Evolutionary conservation across 2,888 invertebrate genomes (phyloP).

Genomic region (Brenthis daphne): DNA sequence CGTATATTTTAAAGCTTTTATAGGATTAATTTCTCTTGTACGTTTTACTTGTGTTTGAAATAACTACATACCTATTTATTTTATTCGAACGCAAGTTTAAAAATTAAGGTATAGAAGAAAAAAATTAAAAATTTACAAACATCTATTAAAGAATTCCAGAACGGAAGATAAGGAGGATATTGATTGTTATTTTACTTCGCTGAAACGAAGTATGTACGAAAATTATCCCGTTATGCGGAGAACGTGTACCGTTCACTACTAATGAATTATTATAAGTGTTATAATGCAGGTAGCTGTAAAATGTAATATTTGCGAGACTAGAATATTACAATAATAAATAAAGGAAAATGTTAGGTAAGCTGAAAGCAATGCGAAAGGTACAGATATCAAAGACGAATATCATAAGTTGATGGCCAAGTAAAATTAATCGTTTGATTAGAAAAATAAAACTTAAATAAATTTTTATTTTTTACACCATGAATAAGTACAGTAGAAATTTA

Average conservation of each 20-base stretch:
- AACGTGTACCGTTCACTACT: conserved; percentile 24
- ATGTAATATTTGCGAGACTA: conserved; percentile 3
- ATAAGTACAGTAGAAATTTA: no score
- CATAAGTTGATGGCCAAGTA: no score
- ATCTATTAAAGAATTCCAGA: background rate
- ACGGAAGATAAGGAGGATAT: conserved; percentile 23
- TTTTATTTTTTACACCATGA: no score
- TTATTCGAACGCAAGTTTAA: background rate
- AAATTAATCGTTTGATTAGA: no score
- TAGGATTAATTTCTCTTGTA: background rate
- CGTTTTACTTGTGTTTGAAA: background rate
- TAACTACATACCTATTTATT: background rate
- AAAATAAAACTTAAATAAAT: no score
- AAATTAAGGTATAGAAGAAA: background rate
- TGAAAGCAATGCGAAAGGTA: no score
- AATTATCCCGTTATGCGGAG: conserved; percentile 24
- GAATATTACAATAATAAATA: background rate
- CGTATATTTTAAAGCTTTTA: no score
- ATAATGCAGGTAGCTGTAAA: conserved; percentile 1
- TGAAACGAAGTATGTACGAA: conserved; percentile 19
- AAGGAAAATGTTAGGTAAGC: no score
- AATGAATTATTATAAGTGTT: conserved; percentile 23
- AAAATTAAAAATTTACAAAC: background rate
- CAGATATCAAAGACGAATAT: no score
- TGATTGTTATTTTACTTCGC: conserved; percentile 26